Evolutionary conservation across 2,888 invertebrate species (phyloP).

Genomic region (Xestobium rufovillosum): DNA sequence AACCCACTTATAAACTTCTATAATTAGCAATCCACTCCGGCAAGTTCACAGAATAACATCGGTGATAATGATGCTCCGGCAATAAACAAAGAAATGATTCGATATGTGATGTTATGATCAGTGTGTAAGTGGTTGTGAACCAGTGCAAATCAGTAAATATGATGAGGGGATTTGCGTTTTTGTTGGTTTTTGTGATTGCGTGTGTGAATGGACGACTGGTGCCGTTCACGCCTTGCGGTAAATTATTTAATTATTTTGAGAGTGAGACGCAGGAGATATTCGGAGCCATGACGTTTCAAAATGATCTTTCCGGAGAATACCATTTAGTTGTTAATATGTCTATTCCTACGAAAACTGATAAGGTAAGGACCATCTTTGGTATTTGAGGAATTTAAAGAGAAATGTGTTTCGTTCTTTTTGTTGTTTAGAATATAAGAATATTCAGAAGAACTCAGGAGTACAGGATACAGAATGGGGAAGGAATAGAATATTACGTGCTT

Average conservation of each 20-base stretch:
- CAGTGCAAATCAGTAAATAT: no score
- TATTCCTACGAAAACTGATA: conserved; percentile 12
- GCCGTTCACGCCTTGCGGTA: conserved; percentile 13
- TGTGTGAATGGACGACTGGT: neutral
- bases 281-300: conserved; percentile 13
- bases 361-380: conserved; percentile 9
- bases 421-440: conserved; percentile 8
- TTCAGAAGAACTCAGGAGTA: conserved; percentile 21
- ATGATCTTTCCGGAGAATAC: conserved; percentile 11
- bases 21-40: no score
- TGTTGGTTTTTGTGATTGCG: neutral
- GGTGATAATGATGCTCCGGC: no score
- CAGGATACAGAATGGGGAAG: conserved; percentile 18
- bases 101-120: no score
- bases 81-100: no score
- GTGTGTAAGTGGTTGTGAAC: no score
- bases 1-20: no score
- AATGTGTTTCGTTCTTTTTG: no score
- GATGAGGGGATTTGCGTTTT: neutral
- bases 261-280: conserved; percentile 5
- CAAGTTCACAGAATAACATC: no score
- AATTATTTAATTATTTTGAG: conserved; percentile 13
- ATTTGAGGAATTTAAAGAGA: no score
- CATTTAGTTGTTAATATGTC: conserved; percentile 15
- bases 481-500: conserved; percentile 24